Base-by-base conservation (phyloP, 2,888 invertebrate species). In the Erebia epiphron region DNA sequence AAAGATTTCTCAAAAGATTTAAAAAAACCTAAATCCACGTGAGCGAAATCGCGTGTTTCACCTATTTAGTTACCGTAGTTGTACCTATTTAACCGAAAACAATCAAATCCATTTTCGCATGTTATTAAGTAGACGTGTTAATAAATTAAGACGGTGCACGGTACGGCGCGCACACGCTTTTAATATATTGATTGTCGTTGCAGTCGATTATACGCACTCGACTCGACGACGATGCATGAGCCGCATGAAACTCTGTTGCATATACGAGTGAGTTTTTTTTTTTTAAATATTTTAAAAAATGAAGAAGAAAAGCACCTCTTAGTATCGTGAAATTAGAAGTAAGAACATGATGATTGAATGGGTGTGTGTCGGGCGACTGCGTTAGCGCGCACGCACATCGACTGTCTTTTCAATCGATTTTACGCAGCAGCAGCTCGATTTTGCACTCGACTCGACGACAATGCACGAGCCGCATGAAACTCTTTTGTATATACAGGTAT, bases 111-210 rank as follows among this genome's bases (percentile, higher is more conserved):
- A 16, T 21, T 88, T 89, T 86, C 84, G 79, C 87, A 84, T 83
- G 89, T 91, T 91, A 90, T 91, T 89, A 90, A 46, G 46, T 46
- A 46, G 90, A 90, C 86, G 88, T 91, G 91, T 89, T 87, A 90
- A 90, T 92, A 91, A 91, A 89, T 91, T 89, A 88, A 91, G 89
- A 88, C 86, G 88, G 83, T 88, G 91, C 91, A 91, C 83, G 89
- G 82, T 80, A 86, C 90, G 91, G 84, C 76, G 79, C 84, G 26
- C 26, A 3, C 26, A 26, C 26, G 26, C 26, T 26, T 26, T 26
- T 26, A 26, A 26, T 26, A 26, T 26, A n/a, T n/a, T 21, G 26
- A 26, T 26, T 26, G 26, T 26, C 26, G 26, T 26, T 26, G 26
- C 26, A 26, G 26, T 26, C 26, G 26, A 26, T 26, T 26, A 26